Conservation (phyloP, 2,113 vertebrate genomes). For the Amblyornis subalaris region DNA sequence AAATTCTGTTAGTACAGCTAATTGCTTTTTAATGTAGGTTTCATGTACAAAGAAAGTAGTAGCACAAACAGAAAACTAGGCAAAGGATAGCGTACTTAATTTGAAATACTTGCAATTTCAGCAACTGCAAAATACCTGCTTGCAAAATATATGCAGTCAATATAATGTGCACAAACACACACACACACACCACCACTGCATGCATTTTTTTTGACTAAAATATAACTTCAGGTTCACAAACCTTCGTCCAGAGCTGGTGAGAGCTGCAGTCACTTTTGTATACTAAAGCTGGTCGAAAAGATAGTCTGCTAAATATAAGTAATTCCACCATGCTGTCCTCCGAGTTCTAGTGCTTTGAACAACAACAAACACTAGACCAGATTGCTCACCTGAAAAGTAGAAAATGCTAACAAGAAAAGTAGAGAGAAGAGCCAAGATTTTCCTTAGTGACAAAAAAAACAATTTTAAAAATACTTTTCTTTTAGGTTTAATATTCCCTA, state of each 20-base stretch:
- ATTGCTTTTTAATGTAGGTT: not conserved
- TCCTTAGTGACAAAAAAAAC: not conserved
- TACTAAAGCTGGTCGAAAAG: not conserved
- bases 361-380: not conserved
- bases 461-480: not conserved
- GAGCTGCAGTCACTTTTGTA: not conserved
- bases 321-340: not conserved
- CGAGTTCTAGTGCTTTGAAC: not conserved
- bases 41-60: not conserved
- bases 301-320: not conserved
- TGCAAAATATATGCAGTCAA: not conserved
- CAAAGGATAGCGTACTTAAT: not conserved
- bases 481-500: not conserved
- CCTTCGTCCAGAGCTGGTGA: not conserved
- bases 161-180: not conserved
- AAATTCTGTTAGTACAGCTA: not conserved
- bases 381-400: not conserved
- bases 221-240: not conserved
- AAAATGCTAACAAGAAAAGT: not conserved
- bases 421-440: not conserved
- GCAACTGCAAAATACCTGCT: not conserved
- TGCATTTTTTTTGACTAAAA: not conserved
- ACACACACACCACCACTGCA: not conserved
- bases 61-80: not conserved
- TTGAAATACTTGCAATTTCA: not conserved